Evolutionary conservation across 2,888 invertebrate genomes (phyloP).

Genomic region (Caenorhabditis virilis): DNA sequence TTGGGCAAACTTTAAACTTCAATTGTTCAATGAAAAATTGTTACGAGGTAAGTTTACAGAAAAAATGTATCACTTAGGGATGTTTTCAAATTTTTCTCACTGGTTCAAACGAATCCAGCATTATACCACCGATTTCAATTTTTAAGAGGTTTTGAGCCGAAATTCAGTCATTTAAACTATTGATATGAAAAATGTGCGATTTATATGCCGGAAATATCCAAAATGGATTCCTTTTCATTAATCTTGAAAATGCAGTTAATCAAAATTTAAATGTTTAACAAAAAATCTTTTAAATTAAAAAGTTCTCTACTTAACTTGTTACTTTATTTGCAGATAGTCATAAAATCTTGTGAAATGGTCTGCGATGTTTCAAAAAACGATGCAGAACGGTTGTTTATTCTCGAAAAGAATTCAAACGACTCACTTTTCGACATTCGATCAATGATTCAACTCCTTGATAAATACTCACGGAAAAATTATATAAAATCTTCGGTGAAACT

Average conservation of each 20-base stretch:
- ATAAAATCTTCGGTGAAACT: conserved; percentile 28
- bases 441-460: conserved; percentile 26
- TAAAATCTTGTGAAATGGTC: conserved; percentile 27
- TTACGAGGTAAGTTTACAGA: conserved; percentile 37
- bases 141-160: too few relatives aligned
- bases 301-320: background rate
- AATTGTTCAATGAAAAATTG: conserved; percentile 47
- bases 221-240: too few relatives aligned
- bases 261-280: too few relatives aligned
- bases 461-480: conserved; percentile 14
- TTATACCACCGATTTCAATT: too few relatives aligned
- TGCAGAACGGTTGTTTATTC: conserved; percentile 28
- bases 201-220: too few relatives aligned
- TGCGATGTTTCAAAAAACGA: conserved; percentile 28
- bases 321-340: conserved; percentile 12
- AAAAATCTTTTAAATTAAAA: too few relatives aligned
- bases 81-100: background rate
- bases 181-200: too few relatives aligned
- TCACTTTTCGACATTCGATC: conserved; percentile 19
- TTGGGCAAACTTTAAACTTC: conserved; percentile 43
- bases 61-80: too few relatives aligned
- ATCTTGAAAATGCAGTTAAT: too few relatives aligned
- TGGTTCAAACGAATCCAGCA: too few relatives aligned
- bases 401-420: conserved; percentile 23
- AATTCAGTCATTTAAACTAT: too few relatives aligned